phyloP scores from a whole-genome alignment of 1,140 invertebrate genomes.

The Drosophila guanche region DNA sequence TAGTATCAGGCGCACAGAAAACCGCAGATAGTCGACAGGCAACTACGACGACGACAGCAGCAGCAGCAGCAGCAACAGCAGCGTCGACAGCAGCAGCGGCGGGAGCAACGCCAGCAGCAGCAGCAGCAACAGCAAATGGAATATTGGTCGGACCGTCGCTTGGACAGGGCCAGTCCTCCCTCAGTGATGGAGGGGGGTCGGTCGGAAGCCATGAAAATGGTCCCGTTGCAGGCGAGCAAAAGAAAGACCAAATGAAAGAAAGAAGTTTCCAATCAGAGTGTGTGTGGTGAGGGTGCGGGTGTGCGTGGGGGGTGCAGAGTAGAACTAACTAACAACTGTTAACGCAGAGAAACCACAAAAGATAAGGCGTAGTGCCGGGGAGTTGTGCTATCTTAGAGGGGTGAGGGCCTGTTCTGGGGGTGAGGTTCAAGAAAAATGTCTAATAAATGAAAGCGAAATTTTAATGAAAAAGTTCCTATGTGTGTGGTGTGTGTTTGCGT shows the following conservation, averaged over 20 bases:
- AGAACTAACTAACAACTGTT: slow-evolving; percentile 69
- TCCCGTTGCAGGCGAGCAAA: slow-evolving; percentile 5
- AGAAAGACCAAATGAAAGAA: slow-evolving; percentile 39
- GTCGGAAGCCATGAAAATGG: slow-evolving; percentile 49
- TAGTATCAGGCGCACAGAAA: slow-evolving; percentile 82
- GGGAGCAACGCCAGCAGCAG: slow-evolving; percentile 35
- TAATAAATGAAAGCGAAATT: slow-evolving; percentile 77
- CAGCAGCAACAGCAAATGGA: slow-evolving; percentile 43
- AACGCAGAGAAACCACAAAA: slow-evolving; percentile 63
- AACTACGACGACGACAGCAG: slow-evolving; percentile 45
- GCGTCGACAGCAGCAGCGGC: slow-evolving; percentile 28
- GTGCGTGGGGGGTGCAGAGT: slow-evolving; percentile 20
- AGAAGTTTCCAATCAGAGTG: slow-evolving; percentile 74
- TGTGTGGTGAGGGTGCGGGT: slow-evolving; percentile 1
- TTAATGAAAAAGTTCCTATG: slow-evolving; percentile 71
- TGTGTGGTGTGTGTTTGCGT: slow-evolving; percentile 24
- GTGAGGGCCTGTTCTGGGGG: slow-evolving; percentile 12
- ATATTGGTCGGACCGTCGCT: slow-evolving; percentile 55
- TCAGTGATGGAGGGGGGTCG: slow-evolving; percentile 49
- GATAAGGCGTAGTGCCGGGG: slow-evolving; percentile 45
- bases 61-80: slow-evolving; percentile 16
- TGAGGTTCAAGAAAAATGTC: slow-evolving; percentile 49
- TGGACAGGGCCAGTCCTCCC: slow-evolving; percentile 34
- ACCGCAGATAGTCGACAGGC: slow-evolving; percentile 74
- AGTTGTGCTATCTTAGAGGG: slow-evolving; percentile 10